Evolutionary conservation across 1,140 invertebrate genomes (phyloP).

Genomic region (Hyphantria cunea): DNA sequence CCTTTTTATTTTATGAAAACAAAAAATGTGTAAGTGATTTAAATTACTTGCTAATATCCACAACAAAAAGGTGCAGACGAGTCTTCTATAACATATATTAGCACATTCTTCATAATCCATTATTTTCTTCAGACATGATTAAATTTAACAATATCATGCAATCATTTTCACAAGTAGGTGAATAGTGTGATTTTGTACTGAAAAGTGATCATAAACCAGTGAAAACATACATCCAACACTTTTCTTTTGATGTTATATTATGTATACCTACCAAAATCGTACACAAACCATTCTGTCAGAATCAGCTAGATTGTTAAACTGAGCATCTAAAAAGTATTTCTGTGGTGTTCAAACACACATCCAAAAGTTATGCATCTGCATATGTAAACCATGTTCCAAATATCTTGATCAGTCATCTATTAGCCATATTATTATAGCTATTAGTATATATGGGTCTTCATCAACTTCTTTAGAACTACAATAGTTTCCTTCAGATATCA

Average conservation of each 20-base stretch:
- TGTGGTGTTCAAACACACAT: constrained; percentile 1
- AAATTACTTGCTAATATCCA: constrained; percentile 31
- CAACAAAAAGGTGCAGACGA: constrained; percentile 31
- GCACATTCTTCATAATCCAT: constrained; percentile 39
- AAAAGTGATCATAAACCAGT: constrained; percentile 75
- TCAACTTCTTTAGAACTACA: not conserved
- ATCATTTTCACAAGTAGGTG: constrained; percentile 64
- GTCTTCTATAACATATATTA: constrained; percentile 27
- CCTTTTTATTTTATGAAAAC: constrained; percentile 57
- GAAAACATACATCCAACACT: constrained; percentile 61
- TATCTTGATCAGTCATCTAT: constrained; percentile 12
- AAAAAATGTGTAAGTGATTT: constrained; percentile 47
- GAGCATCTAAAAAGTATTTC: constrained; percentile 34
- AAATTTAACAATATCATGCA: constrained; percentile 50
- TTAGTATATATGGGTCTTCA: constrained; percentile 4
- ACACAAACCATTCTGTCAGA: constrained; percentile 29
- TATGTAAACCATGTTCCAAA: constrained; percentile 10
- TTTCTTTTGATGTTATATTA: constrained; percentile 26
- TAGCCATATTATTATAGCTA: not conserved
- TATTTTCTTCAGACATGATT: constrained; percentile 36
- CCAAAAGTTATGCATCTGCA: not conserved
- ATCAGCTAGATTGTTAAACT: constrained; percentile 7
- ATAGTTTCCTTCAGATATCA: no score
- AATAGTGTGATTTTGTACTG: constrained; percentile 70
- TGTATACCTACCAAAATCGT: constrained; percentile 43